Base-by-base conservation (phyloP, 2,888 invertebrate species). In the Lapara coniferarum region DNA sequence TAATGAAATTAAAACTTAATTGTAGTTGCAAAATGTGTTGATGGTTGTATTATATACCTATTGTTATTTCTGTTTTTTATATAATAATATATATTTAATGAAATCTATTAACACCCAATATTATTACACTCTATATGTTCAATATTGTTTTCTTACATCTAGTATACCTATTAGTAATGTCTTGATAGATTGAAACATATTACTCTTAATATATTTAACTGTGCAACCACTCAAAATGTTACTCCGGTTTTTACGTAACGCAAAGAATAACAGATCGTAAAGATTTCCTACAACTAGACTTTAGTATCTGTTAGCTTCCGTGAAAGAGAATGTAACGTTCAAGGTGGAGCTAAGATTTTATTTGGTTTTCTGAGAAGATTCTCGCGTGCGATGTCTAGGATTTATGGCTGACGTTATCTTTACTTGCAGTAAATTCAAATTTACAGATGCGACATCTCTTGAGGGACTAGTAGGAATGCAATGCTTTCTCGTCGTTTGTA, bases 261-360 rank as follows among this genome's bases (percentile, higher is more conserved):
- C 37, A 37, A 37, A 37, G 37, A 37, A 37, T 37, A 12, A n/a
- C 19, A 19, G 12, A 13, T 63, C 46, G 16, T 63, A 63, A 63
- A 63, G 63, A 63, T 46, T 49, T 63, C 49, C 49, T 63, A 63
- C 46, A 63, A 63, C 13, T 63, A 7, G 46, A 49, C 19, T 19
- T 49, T 19, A 13, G 13, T 10, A 7, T 63, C 63, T 44, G 59
- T 59, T 49, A 63, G 10, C 49, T 63, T 63, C 49, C 49, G 63
- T 44, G 63, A 63, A 63, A 63, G 63, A 63, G 63, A 63, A 63
- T 63, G 63, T 63, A 55, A 16, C 44, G 10, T 46, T 49, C 19
- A 16, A 19, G 46, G 44, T 46, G 49, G 13, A 46, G 13, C 46
- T 46, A 46, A 7, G 19, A 55, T 59, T n/a, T 63, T 63, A 46